Evolutionary conservation across 2,888 invertebrate species (phyloP).

Genomic region (Drosophila putrida): DNA sequence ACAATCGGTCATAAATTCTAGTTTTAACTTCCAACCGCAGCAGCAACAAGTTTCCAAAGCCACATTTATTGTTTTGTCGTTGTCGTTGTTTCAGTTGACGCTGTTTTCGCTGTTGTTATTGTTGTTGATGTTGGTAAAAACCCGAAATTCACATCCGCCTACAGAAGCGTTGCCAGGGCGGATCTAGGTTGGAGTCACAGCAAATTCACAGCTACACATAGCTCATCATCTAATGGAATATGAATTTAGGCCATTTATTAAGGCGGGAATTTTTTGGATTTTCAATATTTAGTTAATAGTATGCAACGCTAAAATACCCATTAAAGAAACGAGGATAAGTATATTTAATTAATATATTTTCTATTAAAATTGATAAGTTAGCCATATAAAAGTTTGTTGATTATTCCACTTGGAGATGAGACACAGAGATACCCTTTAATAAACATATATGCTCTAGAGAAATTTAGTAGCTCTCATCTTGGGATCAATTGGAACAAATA

Average conservation of each 20-base stretch:
- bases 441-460: not conserved
- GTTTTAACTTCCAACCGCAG: constrained; percentile 55
- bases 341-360: too few species aligned
- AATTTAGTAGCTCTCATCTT: not conserved
- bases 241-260: constrained; percentile 46
- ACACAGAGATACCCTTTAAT: not conserved
- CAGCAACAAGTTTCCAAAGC: constrained; percentile 54
- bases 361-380: too few species aligned
- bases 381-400: too few species aligned
- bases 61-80: constrained; percentile 39
- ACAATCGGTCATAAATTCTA: constrained; percentile 62
- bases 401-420: not conserved
- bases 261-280: constrained; percentile 19
- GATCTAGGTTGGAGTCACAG: constrained; percentile 25
- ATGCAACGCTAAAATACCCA: constrained; percentile 1
- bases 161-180: constrained; percentile 46
- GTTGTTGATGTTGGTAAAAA: constrained; percentile 49
- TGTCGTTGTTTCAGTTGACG: constrained; percentile 11
- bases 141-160: constrained; percentile 68
- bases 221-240: constrained; percentile 32
- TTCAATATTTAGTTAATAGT: not conserved
- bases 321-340: not conserved
- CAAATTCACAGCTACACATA: constrained; percentile 13
- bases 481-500: too few species aligned
- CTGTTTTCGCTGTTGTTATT: constrained; percentile 20